phyloP scores from a whole-genome alignment of 2,797 vertebrate species.

The Poecilia picta region DNA sequence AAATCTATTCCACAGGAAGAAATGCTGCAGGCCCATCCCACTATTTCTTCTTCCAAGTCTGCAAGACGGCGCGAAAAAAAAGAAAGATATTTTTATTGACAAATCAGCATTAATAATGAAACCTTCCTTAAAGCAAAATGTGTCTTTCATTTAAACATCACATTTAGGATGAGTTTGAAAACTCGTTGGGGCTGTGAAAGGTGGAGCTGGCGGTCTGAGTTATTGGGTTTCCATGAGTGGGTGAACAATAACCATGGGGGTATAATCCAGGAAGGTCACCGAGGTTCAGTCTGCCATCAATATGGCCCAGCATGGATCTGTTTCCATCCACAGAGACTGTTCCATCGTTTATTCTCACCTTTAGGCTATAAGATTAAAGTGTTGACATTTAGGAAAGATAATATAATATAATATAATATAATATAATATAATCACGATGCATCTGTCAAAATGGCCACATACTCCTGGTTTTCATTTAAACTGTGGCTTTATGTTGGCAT shows the following conservation, averaged over 20 bases:
- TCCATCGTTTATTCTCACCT: conserved; percentile 33
- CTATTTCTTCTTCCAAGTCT: conserved; percentile 35
- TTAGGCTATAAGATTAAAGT: conserved; percentile 36
- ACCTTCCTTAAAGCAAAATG: conserved; percentile 31
- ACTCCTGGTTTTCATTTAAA: conserved; percentile 9
- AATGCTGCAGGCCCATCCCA: conserved; percentile 7
- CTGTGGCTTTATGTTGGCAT: conserved; percentile 27
- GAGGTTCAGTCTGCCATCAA: conserved; percentile 33
- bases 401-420: no score
- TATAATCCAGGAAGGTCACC: conserved; percentile 11
- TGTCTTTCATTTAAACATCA: conserved; percentile 30
- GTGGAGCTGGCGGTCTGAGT: conserved; percentile 16
- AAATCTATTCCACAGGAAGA: conserved; percentile 39
- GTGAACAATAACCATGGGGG: conserved; percentile 22
- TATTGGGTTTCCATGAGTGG: conserved; percentile 10
- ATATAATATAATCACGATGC: conserved; percentile 29
- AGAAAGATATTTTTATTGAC: conserved; percentile 30
- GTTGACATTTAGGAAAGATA: conserved; percentile 30
- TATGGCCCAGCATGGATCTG: conserved; percentile 17
- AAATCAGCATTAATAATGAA: conserved; percentile 9
- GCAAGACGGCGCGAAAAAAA: background rate
- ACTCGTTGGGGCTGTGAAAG: conserved; percentile 25
- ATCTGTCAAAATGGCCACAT: conserved; percentile 28
- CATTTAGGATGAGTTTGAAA: conserved; percentile 35
- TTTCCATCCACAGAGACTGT: conserved; percentile 19